Base-by-base conservation (phyloP, 2,113 vertebrate genomes). In the Todiramphus saurophagus region DNA sequence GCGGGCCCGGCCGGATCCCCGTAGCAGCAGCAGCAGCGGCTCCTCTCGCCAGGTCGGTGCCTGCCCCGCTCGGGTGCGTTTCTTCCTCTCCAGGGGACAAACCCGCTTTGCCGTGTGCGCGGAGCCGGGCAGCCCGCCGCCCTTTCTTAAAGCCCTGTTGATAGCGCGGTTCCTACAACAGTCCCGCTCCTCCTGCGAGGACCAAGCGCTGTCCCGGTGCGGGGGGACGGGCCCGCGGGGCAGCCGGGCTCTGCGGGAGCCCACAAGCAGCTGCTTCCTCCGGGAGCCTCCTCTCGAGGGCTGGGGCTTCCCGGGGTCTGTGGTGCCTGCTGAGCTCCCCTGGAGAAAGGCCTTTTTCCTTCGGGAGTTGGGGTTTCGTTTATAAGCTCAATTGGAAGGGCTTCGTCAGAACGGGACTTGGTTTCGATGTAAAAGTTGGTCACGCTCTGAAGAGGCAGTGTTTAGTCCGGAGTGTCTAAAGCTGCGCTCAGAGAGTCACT, bases 161-260 rank as follows among this genome's bases (percentile, higher is more conserved):
- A 2, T 13, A 50, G 20, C 16, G 0, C 7, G 5, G 1, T 10
- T 30, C 24, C 39, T 16, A 24, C 13, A 9, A 5, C 0, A 19
- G 11, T 11, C 48, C 48, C 23, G 24, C 6, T 24, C 6, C 12
- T 24, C 48, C 48, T 13, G 48, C 48, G 21, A 6, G 48, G 24
- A 7, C 20, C 33, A 1, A 14, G 48, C 3, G 10, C 46, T 7
- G 69, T 20, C 31, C 2, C 39, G 41, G 24, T 14, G 13, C 18
- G 27, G 43, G 72, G 28, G 39, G 10, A 12, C 21, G 6, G 43
- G 27, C 44, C 66, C 21, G 21, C 11, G n/a, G 23, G 35, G 55
- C 68, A 7, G 8, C 31, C 46, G 2, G 16, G 39, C 16, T 10
- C 41, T 30, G 59, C 76, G 9, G 17, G 8, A 12, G 12, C 43